A percentile compares a stretch with the other conserved stretches of the same genome.
phyloP scores from a whole-genome alignment of 2,888 invertebrate genomes.

The Scelioninae gen. 2 region DNA sequence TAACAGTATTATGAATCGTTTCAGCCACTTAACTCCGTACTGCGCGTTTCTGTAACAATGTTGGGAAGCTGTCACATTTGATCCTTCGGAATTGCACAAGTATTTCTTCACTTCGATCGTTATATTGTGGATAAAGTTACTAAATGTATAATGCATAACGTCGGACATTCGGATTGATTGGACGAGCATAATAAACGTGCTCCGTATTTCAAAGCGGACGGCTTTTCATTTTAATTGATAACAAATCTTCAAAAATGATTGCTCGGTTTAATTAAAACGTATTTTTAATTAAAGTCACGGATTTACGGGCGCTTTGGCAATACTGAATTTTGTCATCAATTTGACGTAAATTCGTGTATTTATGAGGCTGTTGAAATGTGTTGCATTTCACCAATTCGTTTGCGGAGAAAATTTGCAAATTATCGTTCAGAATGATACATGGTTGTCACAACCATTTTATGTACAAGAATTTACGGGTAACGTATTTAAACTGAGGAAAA shows the following conservation, averaged over 20 bases:
- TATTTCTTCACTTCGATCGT: conserved; percentile 49
- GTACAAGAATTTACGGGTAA: too few relatives aligned
- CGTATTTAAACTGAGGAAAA: too few relatives aligned
- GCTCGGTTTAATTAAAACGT: conserved; percentile 15
- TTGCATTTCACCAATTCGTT: conserved; percentile 5
- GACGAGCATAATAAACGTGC: conserved; percentile 31
- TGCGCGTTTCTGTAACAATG: conserved; percentile 53
- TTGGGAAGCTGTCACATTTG: conserved; percentile 49
- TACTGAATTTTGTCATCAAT: conserved; percentile 17
- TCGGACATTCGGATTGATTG: conserved; percentile 8
- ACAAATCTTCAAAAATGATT: conserved; percentile 41
- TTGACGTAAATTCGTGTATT: conserved; percentile 26
- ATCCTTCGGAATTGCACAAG: conserved; percentile 35
- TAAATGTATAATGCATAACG: neutral
- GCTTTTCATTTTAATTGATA: conserved; percentile 56
- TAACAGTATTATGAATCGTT: conserved; percentile 44
- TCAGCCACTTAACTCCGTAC: conserved; percentile 48
- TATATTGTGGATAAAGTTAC: conserved; percentile 40
- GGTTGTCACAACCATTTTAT: too few relatives aligned
- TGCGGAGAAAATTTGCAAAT: too few relatives aligned
- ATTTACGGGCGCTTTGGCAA: conserved; percentile 19
- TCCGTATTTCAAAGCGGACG: conserved; percentile 27
- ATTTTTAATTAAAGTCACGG: conserved; percentile 24
- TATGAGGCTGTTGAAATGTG: conserved; percentile 1
- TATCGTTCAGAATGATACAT: too few relatives aligned